Evolutionary conservation across 1,140 invertebrate species (phyloP).

Genomic region (Hormaphis cornu): DNA sequence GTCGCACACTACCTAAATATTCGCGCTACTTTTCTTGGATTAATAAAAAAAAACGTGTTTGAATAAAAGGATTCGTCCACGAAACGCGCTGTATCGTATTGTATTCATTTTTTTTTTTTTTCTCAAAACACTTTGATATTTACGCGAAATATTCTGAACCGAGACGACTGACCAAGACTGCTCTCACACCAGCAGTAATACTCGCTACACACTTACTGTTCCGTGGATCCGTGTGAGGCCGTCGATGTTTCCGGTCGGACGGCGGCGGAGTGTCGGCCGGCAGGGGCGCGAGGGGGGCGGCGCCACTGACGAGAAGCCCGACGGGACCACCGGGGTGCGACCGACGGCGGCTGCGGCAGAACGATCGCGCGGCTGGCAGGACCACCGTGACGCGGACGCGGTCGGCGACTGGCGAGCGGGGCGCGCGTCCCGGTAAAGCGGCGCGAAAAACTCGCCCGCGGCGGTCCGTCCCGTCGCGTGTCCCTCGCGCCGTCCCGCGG

Average conservation of each 20-base stretch:
- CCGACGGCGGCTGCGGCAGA: not conserved
- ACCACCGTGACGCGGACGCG: constrained; percentile 24
- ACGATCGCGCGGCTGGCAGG: not conserved
- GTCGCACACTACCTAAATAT: too few species aligned
- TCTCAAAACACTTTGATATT: too few species aligned
- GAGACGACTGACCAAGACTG: too few species aligned
- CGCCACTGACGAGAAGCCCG: not conserved
- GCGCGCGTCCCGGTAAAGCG: constrained; percentile 14
- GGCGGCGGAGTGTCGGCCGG: not conserved
- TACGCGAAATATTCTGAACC: too few species aligned
- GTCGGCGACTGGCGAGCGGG: constrained; percentile 16
- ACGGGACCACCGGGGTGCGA: not conserved
- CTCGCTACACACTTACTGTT: constrained; percentile 11
- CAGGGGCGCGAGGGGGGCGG: not conserved
- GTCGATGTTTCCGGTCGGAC: constrained; percentile 28
- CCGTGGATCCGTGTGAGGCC: constrained; percentile 2
- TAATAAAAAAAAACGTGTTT: too few species aligned
- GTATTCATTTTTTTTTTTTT: too few species aligned
- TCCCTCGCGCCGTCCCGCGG: too few species aligned
- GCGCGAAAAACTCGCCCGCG: not conserved
- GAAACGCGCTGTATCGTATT: too few species aligned
- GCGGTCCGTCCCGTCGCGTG: too few species aligned
- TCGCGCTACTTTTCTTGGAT: too few species aligned
- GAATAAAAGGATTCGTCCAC: too few species aligned
- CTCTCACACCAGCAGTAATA: too few species aligned